Evolutionary conservation across 2,113 vertebrate genomes (phyloP), one percentile per base, ranked within the genome.

Genomic region (Chroicocephalus ridibundus): DNA sequence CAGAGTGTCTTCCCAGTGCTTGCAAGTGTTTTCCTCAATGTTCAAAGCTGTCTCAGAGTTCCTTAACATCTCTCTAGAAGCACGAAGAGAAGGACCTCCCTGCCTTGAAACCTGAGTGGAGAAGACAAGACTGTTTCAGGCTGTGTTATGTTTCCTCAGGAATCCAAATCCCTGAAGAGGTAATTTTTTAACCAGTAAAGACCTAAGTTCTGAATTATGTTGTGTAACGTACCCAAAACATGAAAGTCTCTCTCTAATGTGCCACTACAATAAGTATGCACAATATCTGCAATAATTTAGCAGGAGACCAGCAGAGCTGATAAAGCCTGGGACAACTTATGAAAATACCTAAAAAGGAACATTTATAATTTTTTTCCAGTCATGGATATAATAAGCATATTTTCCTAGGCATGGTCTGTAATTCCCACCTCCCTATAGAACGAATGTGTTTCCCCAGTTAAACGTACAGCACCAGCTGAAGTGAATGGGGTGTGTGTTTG

Each of bases 401-500:
- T 97, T 97, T 95, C 84, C 78, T 94, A 74, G 84, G 81, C 89
- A 95, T 3, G 1, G 70, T 80, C 62, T 80, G 62, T 58, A 94
- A 22, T 89, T 94, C 62, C 72, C 91, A n/a, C 66, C 64, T 97
- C 84, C 42, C 64, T 80, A 51, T 57, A 91, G 90, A 91, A 90
- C 36, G 58, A 94, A 82, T 62, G 49, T n/a, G 36, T 64, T 95
- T 95, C 77, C 66, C 84, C 54, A 87, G 81, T 70, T 83, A 90
- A 95, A 94, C 38, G 70, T 91, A 74, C 58, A 85, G 70, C 82
- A 80, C 57, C 44, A 70, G 54, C 66, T 74, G 58, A 91, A 94
- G 89, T 95, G 96, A 97, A 97, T 96, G 71, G 84, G 70, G 84
- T 95, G 89, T 95, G 91, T 97, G 94, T 97, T 96, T 90, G 66